Base-by-base conservation (phyloP, 2,113 vertebrate species). In the Campylomormyrus numenius region DNA sequence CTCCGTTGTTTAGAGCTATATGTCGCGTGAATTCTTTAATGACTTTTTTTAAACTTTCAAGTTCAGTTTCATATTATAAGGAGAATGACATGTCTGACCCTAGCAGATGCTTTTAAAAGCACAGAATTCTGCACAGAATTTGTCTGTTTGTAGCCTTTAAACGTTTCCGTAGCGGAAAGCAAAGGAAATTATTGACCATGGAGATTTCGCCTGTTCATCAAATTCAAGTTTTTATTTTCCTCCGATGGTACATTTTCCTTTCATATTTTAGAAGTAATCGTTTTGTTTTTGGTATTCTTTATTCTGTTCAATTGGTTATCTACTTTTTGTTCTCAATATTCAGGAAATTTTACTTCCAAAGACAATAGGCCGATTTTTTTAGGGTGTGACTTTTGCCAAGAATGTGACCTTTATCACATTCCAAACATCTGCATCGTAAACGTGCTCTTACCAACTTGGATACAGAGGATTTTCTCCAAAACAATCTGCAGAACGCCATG, bases 301-400 rank as follows among this genome's bases (percentile, higher is more conserved):
- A 48, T 35, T 21, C 7, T 35, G 15, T 84, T 8, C 17, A 31
- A 13, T 10, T 50, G 5, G 46, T 50, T 77, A 89, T 35, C 45
- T 53, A 49, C 85, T 2, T 52, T 85, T 19, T 39, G 31, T 49
- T 46, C 80, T 92, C 90, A 90, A 89, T 87, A 88, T 74, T 88
- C 87, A 91, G 91, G 91, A 92, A 92, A 89, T 87, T 90, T 39
- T 62, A 31, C 35, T 84, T 80, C 56, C 66, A 70, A 49, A 91
- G 91, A 93, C 91, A 94, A 94, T 92, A 92, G 89, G 89, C 83
- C 66, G 46, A 19, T 91, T 91, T 92, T 92, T 85, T 90, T 91
- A 90, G 88, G 87, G 90, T 49, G 48, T 88, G 48, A 80, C 89
- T 90, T 53, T 90, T 92, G 92, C 89, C 93, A 93, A 90, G 91